Base-by-base conservation (phyloP, 2,888 invertebrate species). In the Sinohyriopsis cumingii region DNA sequence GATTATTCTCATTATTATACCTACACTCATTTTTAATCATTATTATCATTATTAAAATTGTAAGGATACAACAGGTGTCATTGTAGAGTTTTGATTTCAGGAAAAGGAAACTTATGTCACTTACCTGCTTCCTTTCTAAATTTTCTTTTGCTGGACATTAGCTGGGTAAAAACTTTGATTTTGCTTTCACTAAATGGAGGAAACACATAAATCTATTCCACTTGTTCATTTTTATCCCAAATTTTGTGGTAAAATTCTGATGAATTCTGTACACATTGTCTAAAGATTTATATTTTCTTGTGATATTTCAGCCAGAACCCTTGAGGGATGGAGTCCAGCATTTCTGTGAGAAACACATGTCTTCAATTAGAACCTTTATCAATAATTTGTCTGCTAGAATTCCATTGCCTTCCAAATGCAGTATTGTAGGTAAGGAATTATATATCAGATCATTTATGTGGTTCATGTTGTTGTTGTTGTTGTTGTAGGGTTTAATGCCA, bases 321-420 rank as follows among this genome's bases (percentile, higher is more conserved):
- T 67, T 83, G 22, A 86, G 88, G 45, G 91, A 91, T 75, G 89
- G 91, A 0, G 96, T 98, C 59, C 96, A 96, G 87, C 96, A 97
- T 90, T 98, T 98, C 91, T 97, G 97, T 90, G 97, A 97, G 90
- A 97, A 98, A 90, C 96, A 98, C 88, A 91, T 96, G 78, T 94
- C 95, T 80, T 97, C 96, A 89, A 97, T 98, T 63, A 95, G 96
- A 89, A 92, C 93, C 25, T 98, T 95, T 86, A 96, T 98, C 94
- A 95, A 95, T 82, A 95, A 95, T 86, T 93, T 97, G 7, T 94
- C 94, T 53, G 92, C 95, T 74, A 92, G 94, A 85, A 92, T 97
- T 85, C 97, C 97, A 20, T 94, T 97, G 59, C 97, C 98, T 0
- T 95, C 95, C 6, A 95, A 96, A 88, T 97, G 97, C 89, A 96